Conservation (phyloP, 2,113 vertebrate genomes). For the Ammodytes dubius region DNA sequence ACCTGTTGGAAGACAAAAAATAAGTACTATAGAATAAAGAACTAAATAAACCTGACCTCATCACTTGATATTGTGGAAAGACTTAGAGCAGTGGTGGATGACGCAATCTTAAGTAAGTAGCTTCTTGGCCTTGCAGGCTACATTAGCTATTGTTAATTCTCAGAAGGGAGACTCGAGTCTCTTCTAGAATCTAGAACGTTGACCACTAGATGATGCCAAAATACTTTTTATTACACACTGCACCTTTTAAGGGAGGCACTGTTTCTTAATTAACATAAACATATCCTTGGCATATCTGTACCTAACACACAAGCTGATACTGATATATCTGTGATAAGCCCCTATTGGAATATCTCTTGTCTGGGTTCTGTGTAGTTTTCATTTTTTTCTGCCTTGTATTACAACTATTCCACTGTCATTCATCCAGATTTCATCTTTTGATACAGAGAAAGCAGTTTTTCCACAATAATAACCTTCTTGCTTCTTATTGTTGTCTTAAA, state of each 20-base stretch:
- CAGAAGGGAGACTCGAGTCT: no score
- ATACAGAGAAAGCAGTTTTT: neutral
- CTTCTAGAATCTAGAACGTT: no score
- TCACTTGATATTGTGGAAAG: no score
- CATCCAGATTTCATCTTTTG: neutral
- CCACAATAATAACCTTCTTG: neutral
- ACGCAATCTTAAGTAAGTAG: no score
- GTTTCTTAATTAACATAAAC: neutral
- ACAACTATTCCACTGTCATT: neutral
- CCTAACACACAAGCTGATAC: neutral
- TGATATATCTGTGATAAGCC: neutral
- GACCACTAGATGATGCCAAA: no score
- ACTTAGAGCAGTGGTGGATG: no score
- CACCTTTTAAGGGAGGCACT: neutral
- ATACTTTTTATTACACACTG: no score
- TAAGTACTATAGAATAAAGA: no score
- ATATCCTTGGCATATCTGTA: neutral
- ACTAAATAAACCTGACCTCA: no score
- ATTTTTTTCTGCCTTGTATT: neutral
- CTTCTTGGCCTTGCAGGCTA: no score
- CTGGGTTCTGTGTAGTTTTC: neutral
- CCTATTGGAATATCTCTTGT: neutral
- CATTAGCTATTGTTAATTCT: no score
- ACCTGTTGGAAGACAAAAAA: no score
- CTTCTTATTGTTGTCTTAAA: conserved; percentile 13